Conservation (phyloP, 2,888 invertebrate species). For the Torymus tubicola region DNA sequence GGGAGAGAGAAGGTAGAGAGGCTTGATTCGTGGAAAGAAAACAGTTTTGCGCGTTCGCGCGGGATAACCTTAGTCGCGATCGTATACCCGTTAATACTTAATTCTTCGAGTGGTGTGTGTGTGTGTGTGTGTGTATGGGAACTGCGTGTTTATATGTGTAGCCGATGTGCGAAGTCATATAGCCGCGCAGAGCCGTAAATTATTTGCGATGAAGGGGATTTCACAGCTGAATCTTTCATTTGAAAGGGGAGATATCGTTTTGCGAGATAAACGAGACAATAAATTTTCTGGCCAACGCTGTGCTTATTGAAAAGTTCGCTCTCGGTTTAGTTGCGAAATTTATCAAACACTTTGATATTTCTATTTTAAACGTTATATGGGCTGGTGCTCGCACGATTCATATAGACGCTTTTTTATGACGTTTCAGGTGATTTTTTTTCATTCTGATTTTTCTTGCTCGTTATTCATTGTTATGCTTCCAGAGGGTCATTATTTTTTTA, state of each 20-base stretch:
- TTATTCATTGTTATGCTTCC: too few relatives aligned
- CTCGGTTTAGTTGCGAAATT: too few relatives aligned
- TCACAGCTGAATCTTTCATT: slow-evolving; percentile 29
- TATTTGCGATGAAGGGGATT: slow-evolving; percentile 1
- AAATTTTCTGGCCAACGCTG: not conserved
- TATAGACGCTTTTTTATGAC: too few relatives aligned
- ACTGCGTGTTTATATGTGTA: not conserved
- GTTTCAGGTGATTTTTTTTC: too few relatives aligned
- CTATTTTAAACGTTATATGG: too few relatives aligned
- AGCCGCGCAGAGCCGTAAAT: not conserved
- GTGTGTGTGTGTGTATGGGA: too few relatives aligned
- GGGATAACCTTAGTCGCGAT: slow-evolving; percentile 20
- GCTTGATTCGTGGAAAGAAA: too few relatives aligned
- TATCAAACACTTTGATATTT: too few relatives aligned
- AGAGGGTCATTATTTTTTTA: too few relatives aligned
- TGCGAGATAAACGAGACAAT: not conserved
- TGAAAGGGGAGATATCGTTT: not conserved
- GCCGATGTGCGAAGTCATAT: not conserved
- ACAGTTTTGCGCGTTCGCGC: too few relatives aligned
- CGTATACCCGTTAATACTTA: slow-evolving; percentile 24
- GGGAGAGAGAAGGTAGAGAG: not conserved
- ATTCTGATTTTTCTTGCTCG: too few relatives aligned
- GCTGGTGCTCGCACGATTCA: too few relatives aligned
- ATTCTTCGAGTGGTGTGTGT: not conserved
- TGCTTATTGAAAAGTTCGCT: slow-evolving; percentile 22